A percentile compares a stretch with the other conserved stretches of the same genome.
Evolutionary conservation across 2,797 vertebrate genomes (phyloP).

Genomic region (Epinephelus awoara): DNA sequence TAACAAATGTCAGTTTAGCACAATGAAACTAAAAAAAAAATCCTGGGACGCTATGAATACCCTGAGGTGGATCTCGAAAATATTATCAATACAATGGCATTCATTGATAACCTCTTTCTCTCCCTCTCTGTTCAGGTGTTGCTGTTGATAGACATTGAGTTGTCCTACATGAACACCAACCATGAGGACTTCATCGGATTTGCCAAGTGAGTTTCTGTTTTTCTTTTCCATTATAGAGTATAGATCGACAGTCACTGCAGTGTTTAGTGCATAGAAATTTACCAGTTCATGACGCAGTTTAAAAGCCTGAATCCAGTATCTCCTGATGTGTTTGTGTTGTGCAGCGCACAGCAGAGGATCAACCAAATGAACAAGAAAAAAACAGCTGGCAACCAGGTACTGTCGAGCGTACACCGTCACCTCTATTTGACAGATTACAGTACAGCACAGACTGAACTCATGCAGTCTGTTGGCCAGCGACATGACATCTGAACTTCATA

Average conservation of each 20-base stretch:
- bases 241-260: not conserved
- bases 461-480: constrained; percentile 25
- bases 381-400: constrained; percentile 96
- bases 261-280: not conserved
- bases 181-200: constrained; percentile 99
- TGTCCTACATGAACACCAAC: constrained; percentile 99
- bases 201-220: constrained; percentile 91
- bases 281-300: not conserved
- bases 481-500: constrained; percentile 52
- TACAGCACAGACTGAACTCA: constrained; percentile 11
- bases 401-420: not conserved
- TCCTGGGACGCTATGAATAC: not conserved
- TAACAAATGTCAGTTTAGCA: not conserved
- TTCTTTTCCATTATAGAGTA: not conserved
- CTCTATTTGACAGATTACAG: constrained; percentile 4
- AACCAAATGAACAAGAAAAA: constrained; percentile 98
- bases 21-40: not conserved
- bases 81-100: not conserved
- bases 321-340: constrained; percentile 44
- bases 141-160: constrained; percentile 97
- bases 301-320: not conserved
- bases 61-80: not conserved
- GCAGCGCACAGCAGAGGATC: constrained; percentile 97
- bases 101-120: not conserved
- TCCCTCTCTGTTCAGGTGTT: constrained; percentile 87